Evolutionary conservation across 2,113 vertebrate genomes (phyloP), one percentile per base, ranked within the genome.

Genomic region (Ictalurus punctatus): DNA sequence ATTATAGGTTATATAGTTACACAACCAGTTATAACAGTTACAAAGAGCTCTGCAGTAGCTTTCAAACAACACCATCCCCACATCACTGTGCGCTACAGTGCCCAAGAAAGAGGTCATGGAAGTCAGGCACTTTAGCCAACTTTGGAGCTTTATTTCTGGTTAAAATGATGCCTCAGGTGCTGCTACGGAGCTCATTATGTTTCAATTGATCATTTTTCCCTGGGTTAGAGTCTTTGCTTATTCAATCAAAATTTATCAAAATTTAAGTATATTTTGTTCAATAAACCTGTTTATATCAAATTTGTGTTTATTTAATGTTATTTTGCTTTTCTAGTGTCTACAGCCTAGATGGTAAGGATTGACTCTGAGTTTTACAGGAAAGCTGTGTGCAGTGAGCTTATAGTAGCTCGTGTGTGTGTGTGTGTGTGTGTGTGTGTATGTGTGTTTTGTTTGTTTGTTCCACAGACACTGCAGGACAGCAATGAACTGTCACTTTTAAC

Each of bases 311-410:
- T 65, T 69, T 69, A 69, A 2, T 65, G 63, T 27, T 65, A 16
- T 25, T 74, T 34, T 63, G 48, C 30, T 80, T 63, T 40, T 82
- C 30, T 69, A 71, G n/a, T 37, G 21, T 58, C 34, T 83, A 34
- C 10, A 87, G 23, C 19, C 21, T 56, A 83, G 52, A 34, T 87
- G 13, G 3, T 30, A 67, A 61, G 80, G 76, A 87, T 65, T 87
- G 59, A 74, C 34, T 86, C 48, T 52, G 58, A 69, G 56, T 78
- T 78, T 86, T 54, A 83, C 63, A 87, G 86, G 34, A 63, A 73
- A 82, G 65, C 59, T 84, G 48, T 59, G 48, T 79, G 14, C 48
- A 69, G 27, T 79, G 73, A 83, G 34, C 58, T 17, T 74, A 37
- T 56, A 59, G 48, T 37, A 30, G 71, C 44, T 21, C 13, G 73